Base-by-base conservation (phyloP, 2,113 vertebrate genomes). In the Elanoides forficatus region DNA sequence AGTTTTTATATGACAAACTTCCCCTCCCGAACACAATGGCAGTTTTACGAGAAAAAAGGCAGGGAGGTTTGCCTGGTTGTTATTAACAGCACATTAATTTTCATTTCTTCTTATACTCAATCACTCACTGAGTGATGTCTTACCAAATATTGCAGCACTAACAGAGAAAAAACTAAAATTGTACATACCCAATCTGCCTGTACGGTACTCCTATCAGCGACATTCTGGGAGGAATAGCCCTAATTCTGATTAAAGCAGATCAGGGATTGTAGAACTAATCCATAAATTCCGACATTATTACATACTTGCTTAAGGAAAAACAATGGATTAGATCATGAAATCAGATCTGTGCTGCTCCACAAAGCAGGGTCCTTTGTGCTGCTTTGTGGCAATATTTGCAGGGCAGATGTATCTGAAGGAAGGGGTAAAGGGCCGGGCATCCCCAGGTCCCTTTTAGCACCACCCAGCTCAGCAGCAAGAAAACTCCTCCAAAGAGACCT, bases 221-320 rank as follows among this genome's bases (percentile, higher is more conserved):
- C 58, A 26, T 40, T 53, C 81, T 67, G 79, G 42, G 58, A 93
- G 56, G 63, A 95, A 52, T 12, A 80, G 86, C 92, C 72, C 72
- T 55, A 36, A 58, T 55, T 91, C 82, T 72, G 66, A 55, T 58
- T 71, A 62, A 90, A 90, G 88, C 82, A 89, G 83, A 62, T 84
- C 48, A 62, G 79, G 81, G 86, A 95, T 80, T 94, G 80, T 78
- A 73, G 16, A 65, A 94, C 58, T 82, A 92, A 95, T 67, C 72
- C 90, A 81, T 73, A 82, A 87, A 92, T 88, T 73, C 89, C 36
- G 48, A 94, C 79, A 87, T 83, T 92, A 91, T 95, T 93, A 86
- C 90, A 82, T 96, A 94, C 94, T 96, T 95, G 70, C 80, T 82
- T 60, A 94, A 90, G 83, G 78, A 74, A 86, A 93, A 96, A 81